phyloP scores from a whole-genome alignment of 1,140 invertebrate species.

The Leptestheria dahalacensis region DNA sequence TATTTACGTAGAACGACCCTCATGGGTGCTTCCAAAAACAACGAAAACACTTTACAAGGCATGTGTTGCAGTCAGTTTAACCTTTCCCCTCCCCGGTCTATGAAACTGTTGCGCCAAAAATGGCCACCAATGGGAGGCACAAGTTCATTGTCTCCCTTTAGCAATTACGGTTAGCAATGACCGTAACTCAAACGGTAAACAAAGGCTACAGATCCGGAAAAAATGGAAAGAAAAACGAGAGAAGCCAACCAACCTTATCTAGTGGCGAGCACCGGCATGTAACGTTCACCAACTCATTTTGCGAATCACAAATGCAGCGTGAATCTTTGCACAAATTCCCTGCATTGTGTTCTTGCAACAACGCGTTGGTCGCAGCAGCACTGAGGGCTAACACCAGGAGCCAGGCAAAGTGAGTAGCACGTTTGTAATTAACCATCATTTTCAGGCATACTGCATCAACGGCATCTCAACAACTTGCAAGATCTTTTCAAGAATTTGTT shows the following conservation, averaged over 20 bases:
- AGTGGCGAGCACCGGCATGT: constrained; percentile 5
- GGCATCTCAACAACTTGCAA: not conserved
- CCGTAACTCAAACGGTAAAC: too few relatives aligned
- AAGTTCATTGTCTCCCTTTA: too few relatives aligned
- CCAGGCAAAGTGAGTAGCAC: not conserved
- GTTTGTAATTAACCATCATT: not conserved
- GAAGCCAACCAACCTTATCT: not conserved
- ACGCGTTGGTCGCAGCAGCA: not conserved
- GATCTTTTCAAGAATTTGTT: not conserved
- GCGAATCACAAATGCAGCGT: not conserved
- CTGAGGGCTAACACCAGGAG: not conserved
- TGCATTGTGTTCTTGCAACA: not conserved
- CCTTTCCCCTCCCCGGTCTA: not conserved
- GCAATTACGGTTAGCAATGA: too few relatives aligned
- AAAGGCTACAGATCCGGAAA: too few relatives aligned
- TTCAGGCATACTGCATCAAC: not conserved
- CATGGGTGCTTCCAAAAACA: not conserved
- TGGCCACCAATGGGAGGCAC: too few relatives aligned
- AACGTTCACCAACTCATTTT: not conserved
- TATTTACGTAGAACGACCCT: not conserved
- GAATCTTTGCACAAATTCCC: not conserved
- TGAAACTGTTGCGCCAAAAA: not conserved
- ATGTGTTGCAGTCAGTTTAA: not conserved
- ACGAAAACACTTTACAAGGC: not conserved
- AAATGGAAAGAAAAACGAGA: not conserved